Evolutionary conservation across 2,797 vertebrate species (phyloP).

Genomic region (Mallotus villosus): DNA sequence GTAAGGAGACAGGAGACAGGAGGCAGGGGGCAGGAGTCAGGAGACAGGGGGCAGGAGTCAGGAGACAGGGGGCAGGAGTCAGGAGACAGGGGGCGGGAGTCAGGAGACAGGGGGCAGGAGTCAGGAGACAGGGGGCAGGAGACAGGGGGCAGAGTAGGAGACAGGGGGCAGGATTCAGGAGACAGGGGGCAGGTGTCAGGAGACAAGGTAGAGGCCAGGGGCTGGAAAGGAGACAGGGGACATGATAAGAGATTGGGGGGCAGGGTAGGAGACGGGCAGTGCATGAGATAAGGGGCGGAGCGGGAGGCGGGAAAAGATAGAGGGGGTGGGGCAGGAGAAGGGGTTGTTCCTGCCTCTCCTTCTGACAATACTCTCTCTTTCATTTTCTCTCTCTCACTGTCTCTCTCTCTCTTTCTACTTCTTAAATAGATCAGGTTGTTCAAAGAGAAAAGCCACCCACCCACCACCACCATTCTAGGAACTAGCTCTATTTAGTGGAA

Average conservation of each 20-base stretch:
- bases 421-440: constrained; percentile 67
- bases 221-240: too few relatives aligned
- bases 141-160: too few relatives aligned
- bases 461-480: constrained; percentile 13
- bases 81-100: too few relatives aligned
- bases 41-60: constrained; percentile 1
- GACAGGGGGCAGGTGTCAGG: too few relatives aligned
- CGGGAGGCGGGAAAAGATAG: neutral
- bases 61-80: constrained; percentile 1
- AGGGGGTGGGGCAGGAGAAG: neutral
- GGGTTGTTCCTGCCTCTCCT: constrained; percentile 64
- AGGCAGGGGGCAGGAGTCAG: neutral
- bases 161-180: neutral
- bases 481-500: neutral
- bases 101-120: constrained; percentile 10
- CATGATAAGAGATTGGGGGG: constrained; percentile 48
- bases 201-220: constrained; percentile 5
- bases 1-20: constrained; percentile 10
- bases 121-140: too few relatives aligned
- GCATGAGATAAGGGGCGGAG: neutral
- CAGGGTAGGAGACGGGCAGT: constrained; percentile 26
- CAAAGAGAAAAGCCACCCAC: constrained; percentile 61
- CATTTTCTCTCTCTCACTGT: constrained; percentile 57
- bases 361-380: constrained; percentile 68
- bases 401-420: constrained; percentile 52